Evolutionary conservation across 2,113 vertebrate genomes (phyloP).

Genomic region (Atlantisia rogersi): DNA sequence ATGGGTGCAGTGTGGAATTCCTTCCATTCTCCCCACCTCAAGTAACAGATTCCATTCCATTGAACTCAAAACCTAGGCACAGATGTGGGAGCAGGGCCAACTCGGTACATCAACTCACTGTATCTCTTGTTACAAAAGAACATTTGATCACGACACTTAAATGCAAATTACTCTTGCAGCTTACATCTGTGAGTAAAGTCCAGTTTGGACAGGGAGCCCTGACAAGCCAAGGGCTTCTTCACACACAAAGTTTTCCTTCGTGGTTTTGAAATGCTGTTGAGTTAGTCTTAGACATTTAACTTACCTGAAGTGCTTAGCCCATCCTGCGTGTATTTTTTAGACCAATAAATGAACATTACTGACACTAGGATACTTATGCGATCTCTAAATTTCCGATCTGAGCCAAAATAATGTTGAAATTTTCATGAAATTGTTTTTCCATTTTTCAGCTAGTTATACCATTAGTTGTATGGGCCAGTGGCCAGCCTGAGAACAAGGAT

Average conservation of each 20-base stretch:
- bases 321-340: background rate
- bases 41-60: background rate
- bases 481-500: constrained; percentile 11
- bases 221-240: background rate
- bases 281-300: background rate
- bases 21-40: background rate
- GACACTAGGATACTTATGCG: background rate
- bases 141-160: background rate
- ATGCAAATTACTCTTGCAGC: background rate
- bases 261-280: background rate
- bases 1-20: background rate
- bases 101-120: background rate
- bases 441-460: constrained; percentile 49
- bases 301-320: background rate
- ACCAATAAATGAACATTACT: background rate
- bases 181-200: background rate
- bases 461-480: constrained; percentile 9
- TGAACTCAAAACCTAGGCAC: background rate
- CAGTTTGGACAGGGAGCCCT: background rate
- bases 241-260: background rate
- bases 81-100: background rate
- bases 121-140: background rate
- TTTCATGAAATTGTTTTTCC: constrained; percentile 25
- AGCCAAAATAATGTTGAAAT: constrained; percentile 18
- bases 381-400: background rate